Evolutionary conservation across 2,888 invertebrate genomes (phyloP), one percentile per base, ranked within the genome.

Genomic region (Cephus sareptanus): DNA sequence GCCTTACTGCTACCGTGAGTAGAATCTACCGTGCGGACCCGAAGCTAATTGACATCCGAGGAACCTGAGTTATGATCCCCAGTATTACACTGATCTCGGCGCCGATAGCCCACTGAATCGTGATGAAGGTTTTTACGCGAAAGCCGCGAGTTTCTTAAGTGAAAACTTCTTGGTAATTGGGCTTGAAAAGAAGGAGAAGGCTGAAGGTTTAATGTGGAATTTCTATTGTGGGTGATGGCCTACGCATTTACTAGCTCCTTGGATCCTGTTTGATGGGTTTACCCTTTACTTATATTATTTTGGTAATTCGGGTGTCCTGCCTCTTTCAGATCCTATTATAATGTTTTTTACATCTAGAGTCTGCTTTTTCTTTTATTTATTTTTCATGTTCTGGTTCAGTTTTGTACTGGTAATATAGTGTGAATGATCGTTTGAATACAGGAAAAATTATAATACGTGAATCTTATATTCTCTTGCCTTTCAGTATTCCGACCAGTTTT

Each of bases 11-110:
- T 69, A 56, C 37, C n/a, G 34, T 31, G 78, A 56, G 34, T 69
- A 56, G 68, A 34, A 34, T 74, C 74, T 23, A 34, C 74, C 74
- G 56, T 56, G 56, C 74, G 31, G 74, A 35, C 35, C 74, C 12
- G 35, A 74, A 74, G 79, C 79, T 79, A 79, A 79, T 79, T 79
- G 79, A 79, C 79, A 79, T 79, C 79, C 79, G 76, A 79, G 79
- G 74, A 73, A 34, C 73, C 76, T 79, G 79, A 79, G 76, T 79
- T 79, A 79, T 79, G 79, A 79, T 79, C 79, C 76, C 79, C 79
- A 70, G 79, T 79, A 77, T 79, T 79, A 79, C 79, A 79, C 79
- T 76, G 79, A 79, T 79, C 79, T 77, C 79, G 73, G 76, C 79
- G 69, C 74, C 79, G 79, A 79, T 79, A 79, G 69, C 74, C 79